phyloP scores from a whole-genome alignment of 2,888 invertebrate species.

The Sinohyriopsis cumingii region DNA sequence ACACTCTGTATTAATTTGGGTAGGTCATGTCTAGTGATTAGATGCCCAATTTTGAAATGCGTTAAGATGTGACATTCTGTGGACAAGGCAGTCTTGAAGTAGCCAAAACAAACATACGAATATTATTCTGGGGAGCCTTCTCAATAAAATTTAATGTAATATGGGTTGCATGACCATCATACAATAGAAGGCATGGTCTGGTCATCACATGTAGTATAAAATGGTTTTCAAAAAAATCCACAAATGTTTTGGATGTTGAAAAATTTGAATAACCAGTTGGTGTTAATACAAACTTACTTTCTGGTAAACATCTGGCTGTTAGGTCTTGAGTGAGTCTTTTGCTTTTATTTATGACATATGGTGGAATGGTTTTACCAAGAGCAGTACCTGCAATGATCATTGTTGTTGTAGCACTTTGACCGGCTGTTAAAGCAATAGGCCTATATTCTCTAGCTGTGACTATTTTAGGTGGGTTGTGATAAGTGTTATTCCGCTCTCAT shows the following conservation, averaged over 20 bases:
- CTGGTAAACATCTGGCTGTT: slow-evolving; percentile 4
- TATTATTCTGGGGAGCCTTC: slow-evolving; percentile 10
- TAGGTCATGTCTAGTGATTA: too few species aligned
- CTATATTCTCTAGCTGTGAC: slow-evolving; percentile 13
- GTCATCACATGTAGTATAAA: slow-evolving; percentile 16
- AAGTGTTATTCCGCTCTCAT: slow-evolving; percentile 16
- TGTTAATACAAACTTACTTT: slow-evolving; percentile 1
- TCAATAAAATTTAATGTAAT: slow-evolving; percentile 15
- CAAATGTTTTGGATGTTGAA: slow-evolving; percentile 15
- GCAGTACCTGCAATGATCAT: slow-evolving; percentile 23
- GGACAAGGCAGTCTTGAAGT: slow-evolving; percentile 11
- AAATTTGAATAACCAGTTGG: slow-evolving; percentile 10
- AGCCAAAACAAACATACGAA: slow-evolving; percentile 19
- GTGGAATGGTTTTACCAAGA: slow-evolving; percentile 23
- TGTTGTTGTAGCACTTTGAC: slow-evolving; percentile 13
- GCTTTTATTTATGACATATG: slow-evolving; percentile 24
- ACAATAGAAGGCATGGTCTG: slow-evolving; percentile 17
- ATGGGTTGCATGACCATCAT: slow-evolving; percentile 29
- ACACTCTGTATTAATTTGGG: too few species aligned
- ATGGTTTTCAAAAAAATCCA: slow-evolving; percentile 25
- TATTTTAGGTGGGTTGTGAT: slow-evolving; percentile 24
- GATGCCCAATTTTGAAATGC: too few species aligned
- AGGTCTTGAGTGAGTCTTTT: slow-evolving; percentile 12
- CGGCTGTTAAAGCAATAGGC: slow-evolving; percentile 11
- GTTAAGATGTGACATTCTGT: too few species aligned